A percentile compares a stretch with the other conserved stretches of the same genome.
Conservation (phyloP, 2,888 invertebrate genomes). For the Lochmaea crataegi region DNA sequence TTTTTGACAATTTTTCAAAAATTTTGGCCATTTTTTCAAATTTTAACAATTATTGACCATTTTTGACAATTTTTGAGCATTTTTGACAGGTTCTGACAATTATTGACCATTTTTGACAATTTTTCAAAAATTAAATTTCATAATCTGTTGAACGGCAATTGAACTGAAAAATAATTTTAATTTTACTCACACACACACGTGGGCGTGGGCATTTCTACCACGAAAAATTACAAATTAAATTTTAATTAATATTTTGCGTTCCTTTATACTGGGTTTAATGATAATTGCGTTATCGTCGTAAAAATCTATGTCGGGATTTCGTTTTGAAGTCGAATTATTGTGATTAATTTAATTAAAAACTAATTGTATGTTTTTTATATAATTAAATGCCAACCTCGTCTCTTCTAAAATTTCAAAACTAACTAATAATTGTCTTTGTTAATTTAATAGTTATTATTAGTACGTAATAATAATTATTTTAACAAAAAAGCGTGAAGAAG, state of each 20-base stretch:
- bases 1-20: no score
- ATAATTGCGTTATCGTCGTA: conserved; percentile 6
- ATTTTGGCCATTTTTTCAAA: no score
- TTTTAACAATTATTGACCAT: no score
- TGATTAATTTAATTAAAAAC: background rate
- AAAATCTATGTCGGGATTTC: background rate
- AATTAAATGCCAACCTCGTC: background rate
- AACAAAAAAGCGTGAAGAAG: no score
- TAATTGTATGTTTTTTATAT: background rate
- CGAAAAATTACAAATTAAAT: conserved; percentile 50
- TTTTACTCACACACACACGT: conserved; percentile 40
- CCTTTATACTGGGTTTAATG: conserved; percentile 13
- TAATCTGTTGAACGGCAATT: conserved; percentile 48
- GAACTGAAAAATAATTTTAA: conserved; percentile 53
- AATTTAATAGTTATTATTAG: no score
- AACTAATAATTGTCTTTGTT: no score
- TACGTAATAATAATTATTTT: no score
- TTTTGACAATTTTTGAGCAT: no score
- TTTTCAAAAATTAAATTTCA: conserved; percentile 53
- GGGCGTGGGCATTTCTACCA: conserved; percentile 29
- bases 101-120: no score
- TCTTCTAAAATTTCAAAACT: background rate
- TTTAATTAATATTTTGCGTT: conserved; percentile 47
- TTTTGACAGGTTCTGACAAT: no score
- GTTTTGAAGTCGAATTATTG: conserved; percentile 10